These are phyloP conservation scores for Pachyuromys duprasi DNA, from an alignment of 2,797 vertebrate genomes.

Conservation along the genomic window DNA sequence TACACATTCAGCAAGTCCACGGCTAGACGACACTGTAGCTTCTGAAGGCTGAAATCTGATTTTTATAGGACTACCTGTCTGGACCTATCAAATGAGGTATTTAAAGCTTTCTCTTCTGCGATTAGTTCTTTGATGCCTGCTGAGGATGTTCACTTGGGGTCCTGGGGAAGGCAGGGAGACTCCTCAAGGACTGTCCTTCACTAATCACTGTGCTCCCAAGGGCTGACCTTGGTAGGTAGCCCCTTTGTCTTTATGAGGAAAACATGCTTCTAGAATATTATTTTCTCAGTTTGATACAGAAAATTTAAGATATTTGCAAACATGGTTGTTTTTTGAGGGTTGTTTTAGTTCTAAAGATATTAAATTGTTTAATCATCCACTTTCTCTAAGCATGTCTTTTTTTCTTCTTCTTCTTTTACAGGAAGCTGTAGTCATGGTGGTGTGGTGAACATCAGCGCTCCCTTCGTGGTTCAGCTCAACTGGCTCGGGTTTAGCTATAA, in stretches of 20 bases:
- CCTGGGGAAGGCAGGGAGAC: background rate
- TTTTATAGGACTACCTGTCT: background rate
- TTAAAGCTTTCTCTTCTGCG: background rate
- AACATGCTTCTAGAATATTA: background rate
- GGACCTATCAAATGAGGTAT: background rate
- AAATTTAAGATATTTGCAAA: slow-evolving; percentile 44
- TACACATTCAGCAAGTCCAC: background rate
- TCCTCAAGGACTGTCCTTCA: background rate
- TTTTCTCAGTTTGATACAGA: slow-evolving; percentile 24
- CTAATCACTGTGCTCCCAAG: background rate
- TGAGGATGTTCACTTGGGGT: background rate
- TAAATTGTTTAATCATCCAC: background rate
- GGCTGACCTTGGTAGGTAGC: background rate
- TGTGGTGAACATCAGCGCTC: slow-evolving; percentile 85
- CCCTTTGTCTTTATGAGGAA: background rate
- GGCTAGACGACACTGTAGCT: background rate
- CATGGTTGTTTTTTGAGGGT: background rate
- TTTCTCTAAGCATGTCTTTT: slow-evolving; percentile 57
- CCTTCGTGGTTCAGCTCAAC: slow-evolving; percentile 86
- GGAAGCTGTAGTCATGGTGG: slow-evolving; percentile 86
- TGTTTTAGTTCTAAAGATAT: slow-evolving; percentile 36
- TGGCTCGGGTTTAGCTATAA: slow-evolving; percentile 85
- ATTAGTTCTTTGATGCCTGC: background rate
- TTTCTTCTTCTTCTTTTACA: slow-evolving; percentile 77
- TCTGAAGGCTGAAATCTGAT: slow-evolving; percentile 45